These are phyloP conservation scores for Aurelia sp. DNA, from an alignment of 30 jellyfish, hydroid and myxozoan species.

Conservation along the genomic window DNA sequence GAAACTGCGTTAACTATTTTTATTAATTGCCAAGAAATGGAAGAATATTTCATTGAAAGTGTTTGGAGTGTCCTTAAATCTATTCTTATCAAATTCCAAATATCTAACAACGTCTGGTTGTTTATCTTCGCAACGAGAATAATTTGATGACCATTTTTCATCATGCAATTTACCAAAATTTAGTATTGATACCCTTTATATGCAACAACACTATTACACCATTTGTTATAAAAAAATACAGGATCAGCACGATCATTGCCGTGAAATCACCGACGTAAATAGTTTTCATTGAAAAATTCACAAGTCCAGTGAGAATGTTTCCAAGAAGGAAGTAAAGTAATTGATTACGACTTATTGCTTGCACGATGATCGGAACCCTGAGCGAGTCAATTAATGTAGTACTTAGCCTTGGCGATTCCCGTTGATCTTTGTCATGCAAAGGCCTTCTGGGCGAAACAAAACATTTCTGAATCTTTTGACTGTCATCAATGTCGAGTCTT, in stretches of 20 bases:
- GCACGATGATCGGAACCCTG: constrained; percentile 51
- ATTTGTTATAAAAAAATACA: constrained; percentile 15
- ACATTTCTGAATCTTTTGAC: background rate
- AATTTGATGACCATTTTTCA: no score
- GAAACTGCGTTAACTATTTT: no score
- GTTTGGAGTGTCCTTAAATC: no score
- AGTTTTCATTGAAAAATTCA: constrained; percentile 68
- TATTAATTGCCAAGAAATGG: no score
- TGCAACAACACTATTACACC: constrained; percentile 23
- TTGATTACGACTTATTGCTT: constrained; percentile 74
- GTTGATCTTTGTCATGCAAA: constrained; percentile 4
- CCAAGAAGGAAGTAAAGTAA: constrained; percentile 77
- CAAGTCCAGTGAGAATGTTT: constrained; percentile 79
- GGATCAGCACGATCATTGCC: constrained; percentile 25
- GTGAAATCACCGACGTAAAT: constrained; percentile 8
- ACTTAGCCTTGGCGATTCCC: background rate
- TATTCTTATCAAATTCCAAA: no score
- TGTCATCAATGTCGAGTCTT: background rate
- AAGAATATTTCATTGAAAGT: no score
- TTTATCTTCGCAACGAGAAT: no score
- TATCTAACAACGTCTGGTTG: no score
- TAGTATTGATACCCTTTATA: constrained; percentile 33
- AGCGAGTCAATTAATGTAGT: background rate
- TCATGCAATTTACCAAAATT: constrained; percentile 37
- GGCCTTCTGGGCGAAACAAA: constrained; percentile 54